phyloP scores from a whole-genome alignment of 2,797 vertebrate species.

The Tokudaia muenninki region DNA sequence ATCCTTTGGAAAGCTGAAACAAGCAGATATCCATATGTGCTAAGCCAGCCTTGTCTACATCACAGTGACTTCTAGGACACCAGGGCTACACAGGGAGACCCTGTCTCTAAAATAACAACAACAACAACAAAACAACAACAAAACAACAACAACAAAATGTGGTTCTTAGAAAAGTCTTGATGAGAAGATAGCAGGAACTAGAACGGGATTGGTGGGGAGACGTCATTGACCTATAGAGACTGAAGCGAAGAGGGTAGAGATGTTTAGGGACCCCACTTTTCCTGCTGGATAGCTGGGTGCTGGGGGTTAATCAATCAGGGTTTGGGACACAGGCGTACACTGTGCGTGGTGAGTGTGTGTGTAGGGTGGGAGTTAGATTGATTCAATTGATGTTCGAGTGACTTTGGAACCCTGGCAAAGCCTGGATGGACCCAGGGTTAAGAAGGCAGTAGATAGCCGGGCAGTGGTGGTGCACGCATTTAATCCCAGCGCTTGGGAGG shows the following conservation, averaged over 20 bases:
- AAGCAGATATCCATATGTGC: neutral
- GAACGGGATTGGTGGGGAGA: neutral
- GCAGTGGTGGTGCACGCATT: no score
- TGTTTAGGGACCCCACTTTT: neutral
- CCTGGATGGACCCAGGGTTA: neutral
- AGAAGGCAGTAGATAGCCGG: neutral
- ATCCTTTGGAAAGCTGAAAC: neutral
- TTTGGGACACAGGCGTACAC: accelerated
- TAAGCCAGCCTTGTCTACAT: neutral
- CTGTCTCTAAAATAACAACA: neutral
- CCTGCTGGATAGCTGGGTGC: neutral
- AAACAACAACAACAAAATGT: neutral
- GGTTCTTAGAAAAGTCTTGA: neutral
- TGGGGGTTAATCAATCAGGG: neutral
- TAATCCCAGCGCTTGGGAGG: no score
- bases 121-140: no score
- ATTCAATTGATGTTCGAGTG: neutral
- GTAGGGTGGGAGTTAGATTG: neutral
- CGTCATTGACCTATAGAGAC: neutral
- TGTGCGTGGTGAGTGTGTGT: neutral
- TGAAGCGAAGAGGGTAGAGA: neutral
- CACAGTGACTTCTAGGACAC: neutral
- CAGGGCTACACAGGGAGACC: neutral
- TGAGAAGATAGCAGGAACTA: neutral
- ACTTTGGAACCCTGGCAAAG: neutral